Percentiles rank a stretch among this genome's conserved stretches.
Evolutionary conservation across 2,797 vertebrate species (phyloP).

Genomic region (Megaceryle alcyon): DNA sequence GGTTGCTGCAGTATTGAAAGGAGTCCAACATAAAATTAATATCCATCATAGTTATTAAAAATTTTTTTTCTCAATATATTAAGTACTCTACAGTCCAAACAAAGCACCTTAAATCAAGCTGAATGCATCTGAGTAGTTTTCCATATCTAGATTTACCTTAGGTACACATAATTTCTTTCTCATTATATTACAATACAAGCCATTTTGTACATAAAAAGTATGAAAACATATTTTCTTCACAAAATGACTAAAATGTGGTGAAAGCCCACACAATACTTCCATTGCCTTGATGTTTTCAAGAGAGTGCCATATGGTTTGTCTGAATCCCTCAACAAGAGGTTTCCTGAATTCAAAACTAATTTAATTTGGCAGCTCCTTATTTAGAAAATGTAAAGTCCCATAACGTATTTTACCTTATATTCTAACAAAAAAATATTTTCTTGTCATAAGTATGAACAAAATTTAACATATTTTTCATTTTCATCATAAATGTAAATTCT

Average conservation of each 20-base stretch:
- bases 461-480: background rate
- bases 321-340: background rate
- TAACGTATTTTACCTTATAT: background rate
- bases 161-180: background rate
- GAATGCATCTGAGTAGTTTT: conserved; percentile 11
- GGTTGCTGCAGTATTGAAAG: background rate
- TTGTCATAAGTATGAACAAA: background rate
- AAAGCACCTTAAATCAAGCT: conserved; percentile 13
- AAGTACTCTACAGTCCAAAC: conserved; percentile 7
- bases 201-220: conserved; percentile 23
- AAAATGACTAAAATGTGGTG: conserved; percentile 64
- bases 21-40: background rate
- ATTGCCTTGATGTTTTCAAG: conserved; percentile 19
- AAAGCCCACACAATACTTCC: conserved; percentile 28
- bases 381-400: conserved; percentile 3
- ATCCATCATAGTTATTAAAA: background rate
- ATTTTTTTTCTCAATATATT: background rate
- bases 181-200: conserved; percentile 9
- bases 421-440: conserved; percentile 7
- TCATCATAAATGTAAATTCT: background rate
- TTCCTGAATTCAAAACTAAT: conserved; percentile 13
- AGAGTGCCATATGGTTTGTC: conserved; percentile 32
- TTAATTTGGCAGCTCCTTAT: conserved; percentile 23
- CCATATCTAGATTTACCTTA: conserved; percentile 12
- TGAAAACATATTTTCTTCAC: conserved; percentile 53